These are phyloP conservation scores for Gymnodraco acuticeps DNA, from an alignment of 2,797 vertebrate species.

Conservation along the genomic window DNA sequence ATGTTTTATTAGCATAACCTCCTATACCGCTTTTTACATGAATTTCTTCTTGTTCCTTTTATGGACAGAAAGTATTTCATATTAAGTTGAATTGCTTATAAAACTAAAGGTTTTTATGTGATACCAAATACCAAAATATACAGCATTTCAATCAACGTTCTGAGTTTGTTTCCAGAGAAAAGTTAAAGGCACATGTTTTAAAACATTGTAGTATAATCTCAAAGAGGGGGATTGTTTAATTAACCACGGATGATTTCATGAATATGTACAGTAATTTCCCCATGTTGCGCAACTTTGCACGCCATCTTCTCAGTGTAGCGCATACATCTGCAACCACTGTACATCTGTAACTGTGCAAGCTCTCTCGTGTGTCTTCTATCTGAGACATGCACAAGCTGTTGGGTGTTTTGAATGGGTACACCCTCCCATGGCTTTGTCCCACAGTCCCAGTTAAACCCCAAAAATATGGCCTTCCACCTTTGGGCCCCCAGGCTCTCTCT, in stretches of 20 bases:
- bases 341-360: neutral
- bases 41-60: neutral
- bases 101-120: no score
- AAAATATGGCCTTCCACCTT: constrained; percentile 9
- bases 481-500: neutral
- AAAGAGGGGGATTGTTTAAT: no score
- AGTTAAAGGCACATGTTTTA: no score
- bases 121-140: no score
- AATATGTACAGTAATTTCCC: no score
- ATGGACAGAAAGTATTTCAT: neutral
- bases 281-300: neutral
- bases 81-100: neutral
- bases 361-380: neutral
- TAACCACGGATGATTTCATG: no score
- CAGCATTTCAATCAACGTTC: no score
- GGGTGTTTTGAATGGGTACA: constrained; percentile 32
- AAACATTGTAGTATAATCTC: no score
- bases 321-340: neutral
- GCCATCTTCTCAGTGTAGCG: neutral
- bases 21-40: neutral
- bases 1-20: neutral
- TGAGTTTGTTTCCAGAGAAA: no score
- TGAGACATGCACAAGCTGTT: constrained; percentile 40
- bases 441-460: constrained; percentile 6
- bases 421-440: constrained; percentile 4